These are phyloP conservation scores for Syngnathus floridae DNA, from an alignment of 2,113 vertebrate species.

Conservation along the genomic window DNA sequence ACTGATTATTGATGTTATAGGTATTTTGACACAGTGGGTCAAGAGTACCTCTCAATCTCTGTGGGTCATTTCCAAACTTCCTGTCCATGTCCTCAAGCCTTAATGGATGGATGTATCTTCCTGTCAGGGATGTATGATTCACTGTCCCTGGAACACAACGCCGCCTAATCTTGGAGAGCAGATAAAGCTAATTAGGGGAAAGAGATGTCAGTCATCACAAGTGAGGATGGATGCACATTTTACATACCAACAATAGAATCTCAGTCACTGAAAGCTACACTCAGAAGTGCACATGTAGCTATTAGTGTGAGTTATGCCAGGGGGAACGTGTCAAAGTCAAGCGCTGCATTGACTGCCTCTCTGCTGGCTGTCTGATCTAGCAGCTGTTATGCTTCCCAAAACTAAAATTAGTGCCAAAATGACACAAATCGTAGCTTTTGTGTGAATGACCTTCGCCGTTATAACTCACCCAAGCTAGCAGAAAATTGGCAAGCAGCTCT, in stretches of 20 bases:
- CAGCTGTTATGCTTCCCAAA: slow-evolving; percentile 8
- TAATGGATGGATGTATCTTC: slow-evolving; percentile 60
- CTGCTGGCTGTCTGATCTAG: slow-evolving; percentile 2
- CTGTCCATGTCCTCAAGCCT: slow-evolving; percentile 40
- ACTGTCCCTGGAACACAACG: slow-evolving; percentile 59
- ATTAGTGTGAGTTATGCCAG: slow-evolving; percentile 49
- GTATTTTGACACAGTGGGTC: not conserved
- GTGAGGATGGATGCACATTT: slow-evolving; percentile 29
- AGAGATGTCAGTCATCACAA: slow-evolving; percentile 73
- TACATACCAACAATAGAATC: slow-evolving; percentile 57
- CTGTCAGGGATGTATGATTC: slow-evolving; percentile 57
- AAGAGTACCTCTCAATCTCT: slow-evolving; percentile 19
- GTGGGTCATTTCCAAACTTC: slow-evolving; percentile 43
- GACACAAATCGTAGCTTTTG: slow-evolving; percentile 36
- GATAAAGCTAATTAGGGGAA: slow-evolving; percentile 74
- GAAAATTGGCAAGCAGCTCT: slow-evolving; percentile 43
- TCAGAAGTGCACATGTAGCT: slow-evolving; percentile 31
- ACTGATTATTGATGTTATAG: not conserved
- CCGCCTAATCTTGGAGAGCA: slow-evolving; percentile 66
- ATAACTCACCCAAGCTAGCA: slow-evolving; percentile 40
- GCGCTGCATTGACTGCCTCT: slow-evolving; percentile 22
- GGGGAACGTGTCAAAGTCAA: slow-evolving; percentile 21
- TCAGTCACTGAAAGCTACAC: slow-evolving; percentile 56
- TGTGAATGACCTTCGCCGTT: slow-evolving; percentile 38
- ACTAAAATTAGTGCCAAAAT: slow-evolving; percentile 29